Percentiles rank a stretch among this genome's conserved stretches.
Evolutionary conservation across 2,888 invertebrate species (phyloP).

Genomic region (Vannuccia rotundouncinata): DNA sequence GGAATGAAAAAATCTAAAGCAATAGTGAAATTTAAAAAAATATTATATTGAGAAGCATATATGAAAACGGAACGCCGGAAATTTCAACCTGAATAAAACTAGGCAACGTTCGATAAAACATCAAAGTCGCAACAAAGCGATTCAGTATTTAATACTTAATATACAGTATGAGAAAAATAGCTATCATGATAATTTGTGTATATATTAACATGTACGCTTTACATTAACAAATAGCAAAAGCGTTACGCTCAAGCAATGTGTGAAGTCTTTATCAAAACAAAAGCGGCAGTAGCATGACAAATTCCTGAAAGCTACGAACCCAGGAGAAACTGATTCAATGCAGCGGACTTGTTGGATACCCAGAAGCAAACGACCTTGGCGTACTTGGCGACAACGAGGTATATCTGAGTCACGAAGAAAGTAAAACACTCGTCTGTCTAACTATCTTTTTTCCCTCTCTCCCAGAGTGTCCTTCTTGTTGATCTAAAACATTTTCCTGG

Average conservation of each 20-base stretch:
- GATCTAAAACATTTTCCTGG: too few relatives aligned
- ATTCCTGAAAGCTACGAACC: neutral
- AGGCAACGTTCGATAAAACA: too few relatives aligned
- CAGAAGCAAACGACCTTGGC: constrained; percentile 4
- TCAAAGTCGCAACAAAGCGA: too few relatives aligned
- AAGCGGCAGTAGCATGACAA: neutral
- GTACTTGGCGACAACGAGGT: constrained; percentile 15
- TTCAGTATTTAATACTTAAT: constrained; percentile 8
- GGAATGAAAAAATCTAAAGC: too few relatives aligned
- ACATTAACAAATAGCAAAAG: constrained; percentile 11
- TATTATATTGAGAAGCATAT: too few relatives aligned
- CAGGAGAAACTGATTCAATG: constrained; percentile 21
- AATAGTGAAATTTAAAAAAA: too few relatives aligned
- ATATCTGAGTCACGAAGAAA: constrained; percentile 18
- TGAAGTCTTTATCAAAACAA: neutral
- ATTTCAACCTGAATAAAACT: too few relatives aligned
- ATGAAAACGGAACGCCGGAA: too few relatives aligned
- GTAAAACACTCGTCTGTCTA: constrained; percentile 23
- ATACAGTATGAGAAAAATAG: neutral
- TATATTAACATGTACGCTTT: constrained; percentile 21
- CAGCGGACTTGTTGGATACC: constrained; percentile 15
- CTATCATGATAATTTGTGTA: constrained; percentile 14
- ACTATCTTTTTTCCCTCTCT: neutral
- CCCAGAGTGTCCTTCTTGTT: too few relatives aligned
- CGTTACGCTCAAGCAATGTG: constrained; percentile 12